Conservation (phyloP, 2,888 invertebrate species). For the Kryphioiulus occultus region DNA sequence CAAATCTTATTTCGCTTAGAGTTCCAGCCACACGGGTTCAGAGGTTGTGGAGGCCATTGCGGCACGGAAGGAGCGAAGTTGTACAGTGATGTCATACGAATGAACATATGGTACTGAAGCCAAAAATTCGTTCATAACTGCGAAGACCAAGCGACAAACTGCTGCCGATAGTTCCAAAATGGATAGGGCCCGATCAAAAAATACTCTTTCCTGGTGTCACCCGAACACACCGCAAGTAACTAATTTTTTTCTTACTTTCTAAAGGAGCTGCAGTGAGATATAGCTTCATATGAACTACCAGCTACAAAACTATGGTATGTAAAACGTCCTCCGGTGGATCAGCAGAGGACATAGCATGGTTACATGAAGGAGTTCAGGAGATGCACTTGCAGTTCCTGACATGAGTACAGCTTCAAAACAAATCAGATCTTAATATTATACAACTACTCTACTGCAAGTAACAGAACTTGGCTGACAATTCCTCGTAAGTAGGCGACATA, state of each 20-base stretch:
- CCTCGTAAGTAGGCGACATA: neutral
- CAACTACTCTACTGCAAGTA: conserved; percentile 21
- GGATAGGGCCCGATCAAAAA: neutral
- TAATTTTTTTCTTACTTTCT: neutral
- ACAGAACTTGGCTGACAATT: neutral
- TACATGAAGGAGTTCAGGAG: neutral
- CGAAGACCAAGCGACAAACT: neutral
- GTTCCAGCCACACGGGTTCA: neutral
- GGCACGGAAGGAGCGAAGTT: neutral
- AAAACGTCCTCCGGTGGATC: neutral
- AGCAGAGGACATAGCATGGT: neutral
- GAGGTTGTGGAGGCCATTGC: neutral
- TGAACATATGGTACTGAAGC: too few relatives aligned
- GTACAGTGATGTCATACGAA: too few relatives aligned
- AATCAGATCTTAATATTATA: neutral
- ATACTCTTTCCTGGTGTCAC: neutral
- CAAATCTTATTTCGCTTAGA: conserved; percentile 27
- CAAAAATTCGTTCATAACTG: too few relatives aligned
- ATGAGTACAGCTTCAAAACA: neutral
- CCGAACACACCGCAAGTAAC: neutral
- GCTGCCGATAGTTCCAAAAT: neutral
- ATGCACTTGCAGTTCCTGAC: conserved; percentile 38
- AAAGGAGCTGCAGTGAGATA: conserved; percentile 14
- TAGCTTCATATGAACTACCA: neutral
- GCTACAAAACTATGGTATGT: neutral